Conservation (phyloP, 2,888 invertebrate species). For the Eucera pruinosa region DNA sequence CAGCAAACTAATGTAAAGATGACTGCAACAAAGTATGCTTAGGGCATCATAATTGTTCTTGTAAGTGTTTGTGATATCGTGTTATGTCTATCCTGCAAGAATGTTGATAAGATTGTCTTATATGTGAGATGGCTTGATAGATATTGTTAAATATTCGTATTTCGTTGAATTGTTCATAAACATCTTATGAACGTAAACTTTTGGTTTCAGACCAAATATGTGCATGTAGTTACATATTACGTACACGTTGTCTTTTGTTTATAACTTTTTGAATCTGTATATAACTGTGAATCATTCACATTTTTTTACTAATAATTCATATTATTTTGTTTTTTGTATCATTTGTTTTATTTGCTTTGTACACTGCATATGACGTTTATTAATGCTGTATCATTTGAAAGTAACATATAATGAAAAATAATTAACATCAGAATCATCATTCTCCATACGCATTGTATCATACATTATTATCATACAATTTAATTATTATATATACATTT, state of each 20-base stretch:
- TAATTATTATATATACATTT: no score
- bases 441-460: neutral
- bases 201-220: neutral
- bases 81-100: slow-evolving; percentile 59
- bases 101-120: slow-evolving; percentile 27
- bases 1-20: slow-evolving; percentile 82
- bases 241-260: slow-evolving; percentile 8
- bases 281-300: neutral
- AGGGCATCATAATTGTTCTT: slow-evolving; percentile 80
- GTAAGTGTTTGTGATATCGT: slow-evolving; percentile 78
- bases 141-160: slow-evolving; percentile 10
- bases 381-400: slow-evolving; percentile 9
- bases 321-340: neutral
- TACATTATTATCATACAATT: neutral
- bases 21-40: slow-evolving; percentile 78
- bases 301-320: neutral
- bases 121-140: slow-evolving; percentile 40
- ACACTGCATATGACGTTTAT: neutral
- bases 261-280: neutral
- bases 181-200: slow-evolving; percentile 10
- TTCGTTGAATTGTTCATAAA: slow-evolving; percentile 4
- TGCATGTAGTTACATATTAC: slow-evolving; percentile 38
- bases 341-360: slow-evolving; percentile 27
- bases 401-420: neutral
- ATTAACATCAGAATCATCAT: slow-evolving; percentile 3